Percentiles rank a stretch among this genome's conserved stretches.
phyloP scores from a whole-genome alignment of 2,888 invertebrate species.

The Gryllus longicercus region DNA sequence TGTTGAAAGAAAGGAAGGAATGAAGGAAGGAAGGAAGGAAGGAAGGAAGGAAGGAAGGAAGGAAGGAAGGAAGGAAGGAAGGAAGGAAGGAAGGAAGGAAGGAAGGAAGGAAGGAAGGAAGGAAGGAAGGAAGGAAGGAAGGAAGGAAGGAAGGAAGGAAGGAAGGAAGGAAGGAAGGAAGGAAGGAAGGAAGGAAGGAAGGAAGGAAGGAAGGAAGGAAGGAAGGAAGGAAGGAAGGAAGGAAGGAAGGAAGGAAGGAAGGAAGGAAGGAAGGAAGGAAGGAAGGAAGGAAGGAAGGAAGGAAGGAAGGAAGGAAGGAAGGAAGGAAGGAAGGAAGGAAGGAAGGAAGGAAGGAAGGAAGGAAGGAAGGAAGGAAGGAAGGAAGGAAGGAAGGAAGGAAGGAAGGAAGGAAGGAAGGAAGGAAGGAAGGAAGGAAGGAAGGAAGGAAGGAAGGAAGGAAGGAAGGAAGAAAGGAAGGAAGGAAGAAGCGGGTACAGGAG shows the following conservation, averaged over 20 bases:
- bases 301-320: too few species aligned
- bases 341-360: background rate
- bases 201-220: background rate
- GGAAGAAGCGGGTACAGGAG: too few species aligned
- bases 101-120: conserved; percentile 22
- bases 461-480: background rate
- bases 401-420: background rate
- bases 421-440: background rate
- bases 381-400: background rate
- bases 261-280: too few species aligned
- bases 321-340: too few species aligned
- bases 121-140: conserved; percentile 12
- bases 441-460: background rate
- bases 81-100: conserved; percentile 24
- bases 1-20: conserved; percentile 22
- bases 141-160: conserved; percentile 12
- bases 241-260: conserved; percentile 24
- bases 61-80: conserved; percentile 27
- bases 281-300: too few species aligned
- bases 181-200: background rate
- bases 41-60: conserved; percentile 27
- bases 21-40: conserved; percentile 27
- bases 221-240: background rate
- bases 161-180: background rate
- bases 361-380: conserved; percentile 20